Evolutionary conservation across 2,888 invertebrate genomes (phyloP), one percentile per base, ranked within the genome.

Genomic region (Agrilus cyanescens): DNA sequence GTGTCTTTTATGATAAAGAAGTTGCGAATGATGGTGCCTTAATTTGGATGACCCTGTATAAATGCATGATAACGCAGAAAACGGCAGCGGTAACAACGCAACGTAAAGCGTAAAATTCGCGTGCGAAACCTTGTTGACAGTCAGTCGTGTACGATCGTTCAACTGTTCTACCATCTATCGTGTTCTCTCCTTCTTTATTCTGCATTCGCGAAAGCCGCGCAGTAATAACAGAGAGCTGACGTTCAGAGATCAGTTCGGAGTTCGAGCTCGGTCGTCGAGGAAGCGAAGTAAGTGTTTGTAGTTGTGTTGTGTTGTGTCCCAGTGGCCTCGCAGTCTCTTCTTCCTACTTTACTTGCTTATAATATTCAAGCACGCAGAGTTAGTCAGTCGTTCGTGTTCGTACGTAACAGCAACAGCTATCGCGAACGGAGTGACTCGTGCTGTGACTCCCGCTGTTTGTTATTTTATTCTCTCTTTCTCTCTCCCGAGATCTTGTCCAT

Each of bases 281-380:
- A 32, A 32, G 25, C 14, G 30, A 18, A 31, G 38, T 32, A 38
- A 29, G 38, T 38, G 38, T 38, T 16, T 7, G 34, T 34, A 12
- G 14, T 33, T 50, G 49, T 50, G 53, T 52, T 48, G 47, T 46
- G 49, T 50, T 52, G 46, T 53, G 49, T 46, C 47, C 51, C 50
- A 46, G 44, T 46, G 51, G 48, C 46, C 49, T 44, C 47, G 44
- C 51, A 51, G 51, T 30, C 16, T 38, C 37, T 40, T 36, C 6
- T 14, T 13, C 12, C 20, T 18, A 40, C 16, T 29, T 37, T 38
- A 16, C 25, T n/a, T 12, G 14, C 15, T 32, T 33, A 12, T 18
- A 15, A 36, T 16, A 35, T 38, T 25, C 43, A 25, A 16, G 32
- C n/a, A 38, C 12, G 12, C 29, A 35, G 38, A 35, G 18, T 16